A percentile compares a stretch with the other conserved stretches of the same genome.
phyloP scores from a whole-genome alignment of 2,113 vertebrate species.

The Phalacrocorax pelagicus region DNA sequence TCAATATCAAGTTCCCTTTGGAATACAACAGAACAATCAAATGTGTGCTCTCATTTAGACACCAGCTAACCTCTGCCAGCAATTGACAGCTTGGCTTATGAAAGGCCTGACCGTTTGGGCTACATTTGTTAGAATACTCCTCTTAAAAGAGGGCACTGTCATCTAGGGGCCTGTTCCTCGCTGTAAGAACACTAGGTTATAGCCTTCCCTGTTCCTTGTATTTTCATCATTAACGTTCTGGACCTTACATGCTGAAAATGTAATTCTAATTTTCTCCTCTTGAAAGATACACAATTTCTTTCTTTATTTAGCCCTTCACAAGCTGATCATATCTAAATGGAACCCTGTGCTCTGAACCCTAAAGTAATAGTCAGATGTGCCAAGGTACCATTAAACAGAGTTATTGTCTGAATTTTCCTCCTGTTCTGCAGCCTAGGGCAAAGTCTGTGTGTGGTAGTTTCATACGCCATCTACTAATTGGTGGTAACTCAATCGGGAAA shows the following conservation, averaged over 20 bases:
- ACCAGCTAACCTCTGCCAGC: not conserved
- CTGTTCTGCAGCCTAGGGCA: not conserved
- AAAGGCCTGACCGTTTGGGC: not conserved
- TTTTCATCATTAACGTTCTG: not conserved
- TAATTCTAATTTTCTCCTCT: not conserved
- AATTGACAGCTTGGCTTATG: not conserved
- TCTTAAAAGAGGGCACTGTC: not conserved
- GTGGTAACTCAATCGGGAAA: not conserved
- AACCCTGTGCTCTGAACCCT: not conserved
- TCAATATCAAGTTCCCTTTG: not conserved
- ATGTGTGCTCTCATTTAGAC: not conserved
- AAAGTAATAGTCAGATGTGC: not conserved
- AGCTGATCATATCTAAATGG: not conserved
- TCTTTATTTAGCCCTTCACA: not conserved
- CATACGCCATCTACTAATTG: not conserved
- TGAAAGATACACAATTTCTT: not conserved
- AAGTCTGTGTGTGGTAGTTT: not conserved
- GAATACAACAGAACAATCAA: not conserved
- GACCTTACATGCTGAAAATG: not conserved
- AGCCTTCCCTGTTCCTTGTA: not conserved
- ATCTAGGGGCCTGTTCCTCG: not conserved
- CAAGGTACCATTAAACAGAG: not conserved
- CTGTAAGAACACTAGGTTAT: not conserved
- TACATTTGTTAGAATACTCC: not conserved
- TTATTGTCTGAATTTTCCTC: not conserved